Conservation (phyloP, 1,140 invertebrate species). For the Ceratosolen fusciceps region DNA sequence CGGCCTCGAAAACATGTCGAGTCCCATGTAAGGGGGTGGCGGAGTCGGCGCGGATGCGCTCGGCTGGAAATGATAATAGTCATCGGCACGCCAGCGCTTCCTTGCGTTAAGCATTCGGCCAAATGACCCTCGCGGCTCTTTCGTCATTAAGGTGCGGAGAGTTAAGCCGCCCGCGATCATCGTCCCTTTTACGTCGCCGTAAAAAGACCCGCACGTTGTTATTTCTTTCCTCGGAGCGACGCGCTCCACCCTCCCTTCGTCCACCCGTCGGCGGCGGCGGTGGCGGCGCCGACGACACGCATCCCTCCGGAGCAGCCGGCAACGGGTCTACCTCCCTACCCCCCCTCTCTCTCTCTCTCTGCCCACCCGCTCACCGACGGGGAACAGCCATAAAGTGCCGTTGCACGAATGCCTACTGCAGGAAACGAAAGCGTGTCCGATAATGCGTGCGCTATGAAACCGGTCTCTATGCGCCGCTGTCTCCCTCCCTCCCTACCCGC, state of each 20-base stretch:
- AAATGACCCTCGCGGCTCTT: constrained; percentile 10
- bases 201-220: constrained; percentile 9
- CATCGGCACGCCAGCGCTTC: background rate
- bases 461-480: too few species aligned
- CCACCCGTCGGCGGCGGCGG: background rate
- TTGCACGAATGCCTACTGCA: background rate
- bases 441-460: background rate
- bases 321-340: too few species aligned
- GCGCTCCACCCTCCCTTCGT: background rate
- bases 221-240: background rate
- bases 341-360: too few species aligned
- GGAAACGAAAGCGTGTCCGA: constrained; percentile 4
- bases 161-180: background rate
- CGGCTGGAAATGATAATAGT: constrained; percentile 7
- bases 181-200: background rate
- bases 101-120: background rate
- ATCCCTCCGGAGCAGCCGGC: too few species aligned
- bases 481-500: too few species aligned
- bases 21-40: background rate
- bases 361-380: too few species aligned
- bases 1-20: background rate
- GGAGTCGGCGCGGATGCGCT: background rate
- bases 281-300: too few species aligned
- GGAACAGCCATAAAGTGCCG: background rate
- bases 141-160: background rate